Evolutionary conservation across 1,140 invertebrate genomes (phyloP), one percentile per base, ranked within the genome.

Genomic region (Papilio aristodemus): DNA sequence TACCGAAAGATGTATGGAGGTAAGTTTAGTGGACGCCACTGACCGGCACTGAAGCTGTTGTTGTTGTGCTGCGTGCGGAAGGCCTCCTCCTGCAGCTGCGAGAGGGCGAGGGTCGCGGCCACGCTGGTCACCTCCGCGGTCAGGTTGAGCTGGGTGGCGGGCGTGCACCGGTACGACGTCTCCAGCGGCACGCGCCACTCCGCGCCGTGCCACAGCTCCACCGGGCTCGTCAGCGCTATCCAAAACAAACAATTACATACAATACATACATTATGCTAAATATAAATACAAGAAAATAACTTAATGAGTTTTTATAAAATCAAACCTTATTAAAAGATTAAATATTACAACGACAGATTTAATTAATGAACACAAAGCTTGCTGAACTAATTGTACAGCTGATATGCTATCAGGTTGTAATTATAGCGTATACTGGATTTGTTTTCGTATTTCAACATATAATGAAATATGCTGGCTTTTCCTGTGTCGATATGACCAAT

Each of bases 41-140:
- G 83, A 95, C 94, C 93, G 74, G 89, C 78, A 71, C 91, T 92
- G 85, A 95, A 95, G 1, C 72, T 69, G 0, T 77, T 81, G 14
- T 83, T 81, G 14, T 84, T 85, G 43, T 88, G 89, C 2, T 86
- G 81, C 9, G 76, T 84, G 69, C 93, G 92, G 92, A 95, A 96
- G n/a, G 95, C 95, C 89, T 96, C 94, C 71, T 95, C 93, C 80
- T 96, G 95, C 11, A 96, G 86, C 75, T 93, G 80, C n/a, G 91
- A 90, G 10, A 96, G 76, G 41, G 89, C 92, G 3, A 92, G 70
- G 6, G 85, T 89, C 22, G 84, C 87, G 17, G 87, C 91, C 13
- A 73, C 78, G 17, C 74, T 76, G 36, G 54, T 75, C 10, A 73
- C 64, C 22, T 81, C 76, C 0, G 79, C 79, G 11, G 85, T 92